Percentiles rank a stretch among this genome's conserved stretches.
Evolutionary conservation across 2,888 invertebrate genomes (phyloP).

Genomic region (Clostera curtula): DNA sequence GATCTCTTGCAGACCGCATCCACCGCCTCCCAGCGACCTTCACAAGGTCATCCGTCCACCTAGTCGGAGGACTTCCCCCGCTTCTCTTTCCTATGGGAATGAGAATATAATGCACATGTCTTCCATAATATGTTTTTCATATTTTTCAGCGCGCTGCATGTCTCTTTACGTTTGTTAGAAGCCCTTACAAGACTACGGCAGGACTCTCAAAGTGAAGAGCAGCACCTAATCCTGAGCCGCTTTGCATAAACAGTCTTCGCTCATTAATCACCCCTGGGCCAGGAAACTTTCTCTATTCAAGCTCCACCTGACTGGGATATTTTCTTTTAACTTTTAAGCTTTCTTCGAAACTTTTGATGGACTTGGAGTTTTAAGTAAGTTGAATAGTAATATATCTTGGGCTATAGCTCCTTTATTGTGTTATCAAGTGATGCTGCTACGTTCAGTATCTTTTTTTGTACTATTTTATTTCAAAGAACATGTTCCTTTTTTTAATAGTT

Average conservation of each 20-base stretch:
- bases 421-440: constrained; percentile 38
- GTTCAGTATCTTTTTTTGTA: constrained; percentile 6
- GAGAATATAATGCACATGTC: no score
- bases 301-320: constrained; percentile 70
- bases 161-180: no score
- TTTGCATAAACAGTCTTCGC: constrained; percentile 52
- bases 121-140: no score
- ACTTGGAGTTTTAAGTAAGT: constrained; percentile 71
- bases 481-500: neutral
- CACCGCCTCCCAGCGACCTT: no score
- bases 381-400: constrained; percentile 71
- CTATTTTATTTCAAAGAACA: constrained; percentile 2
- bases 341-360: constrained; percentile 70
- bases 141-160: no score
- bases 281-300: constrained; percentile 65
- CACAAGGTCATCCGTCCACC: no score
- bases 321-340: constrained; percentile 75
- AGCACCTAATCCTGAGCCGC: constrained; percentile 56
- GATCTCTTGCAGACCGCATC: no score
- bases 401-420: constrained; percentile 42
- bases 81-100: no score
- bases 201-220: constrained; percentile 19
- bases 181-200: no score
- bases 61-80: no score
- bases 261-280: constrained; percentile 60